Evolutionary conservation across 2,113 vertebrate genomes (phyloP).

Genomic region (Seriola dumerili): DNA sequence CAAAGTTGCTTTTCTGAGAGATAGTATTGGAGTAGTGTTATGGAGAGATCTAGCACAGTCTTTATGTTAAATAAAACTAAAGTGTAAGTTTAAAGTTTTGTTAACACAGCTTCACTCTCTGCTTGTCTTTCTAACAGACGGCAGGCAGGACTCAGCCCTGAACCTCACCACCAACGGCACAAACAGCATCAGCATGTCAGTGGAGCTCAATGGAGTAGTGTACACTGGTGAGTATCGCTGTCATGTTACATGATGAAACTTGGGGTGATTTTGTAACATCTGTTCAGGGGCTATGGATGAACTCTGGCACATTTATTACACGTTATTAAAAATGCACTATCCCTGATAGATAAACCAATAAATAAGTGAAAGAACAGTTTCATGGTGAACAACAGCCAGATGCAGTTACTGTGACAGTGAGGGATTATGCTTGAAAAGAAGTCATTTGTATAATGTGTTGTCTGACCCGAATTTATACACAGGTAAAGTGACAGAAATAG

Average conservation of each 20-base stretch:
- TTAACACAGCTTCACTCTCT: not conserved
- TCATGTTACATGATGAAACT: not conserved
- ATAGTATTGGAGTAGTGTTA: not conserved
- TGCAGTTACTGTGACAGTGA: no score
- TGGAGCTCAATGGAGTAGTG: conserved; percentile 95
- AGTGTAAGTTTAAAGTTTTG: not conserved
- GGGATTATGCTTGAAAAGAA: no score
- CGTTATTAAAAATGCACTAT: no score
- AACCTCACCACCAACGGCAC: conserved; percentile 87
- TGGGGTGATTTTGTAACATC: not conserved
- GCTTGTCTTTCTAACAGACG: conserved; percentile 76
- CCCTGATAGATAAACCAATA: no score
- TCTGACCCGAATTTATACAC: no score
- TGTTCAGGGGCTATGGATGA: no score
- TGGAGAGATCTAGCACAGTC: not conserved
- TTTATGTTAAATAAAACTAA: not conserved
- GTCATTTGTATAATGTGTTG: no score
- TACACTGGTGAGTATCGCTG: conserved; percentile 88
- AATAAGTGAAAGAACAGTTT: no score
- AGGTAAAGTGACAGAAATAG: not conserved
- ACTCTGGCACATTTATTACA: no score
- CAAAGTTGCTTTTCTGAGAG: not conserved
- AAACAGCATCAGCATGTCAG: conserved; percentile 96
- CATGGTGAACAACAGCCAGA: no score
- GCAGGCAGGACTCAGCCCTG: conserved; percentile 87